phyloP scores from a whole-genome alignment of 2,888 invertebrate genomes.

The Pheosia gnoma region DNA sequence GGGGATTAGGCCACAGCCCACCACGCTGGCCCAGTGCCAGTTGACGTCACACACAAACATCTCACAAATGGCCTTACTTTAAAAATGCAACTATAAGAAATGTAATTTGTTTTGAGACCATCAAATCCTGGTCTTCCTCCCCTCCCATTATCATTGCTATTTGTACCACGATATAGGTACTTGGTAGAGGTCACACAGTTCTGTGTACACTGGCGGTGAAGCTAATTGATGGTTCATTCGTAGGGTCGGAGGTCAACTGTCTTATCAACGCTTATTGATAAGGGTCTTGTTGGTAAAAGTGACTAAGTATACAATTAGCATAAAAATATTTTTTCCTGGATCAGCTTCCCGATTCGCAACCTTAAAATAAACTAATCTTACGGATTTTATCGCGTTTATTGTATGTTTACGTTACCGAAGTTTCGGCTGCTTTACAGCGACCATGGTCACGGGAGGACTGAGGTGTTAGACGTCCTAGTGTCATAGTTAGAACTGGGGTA shows the following conservation, averaged over 20 bases:
- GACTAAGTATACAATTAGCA: conserved; percentile 36
- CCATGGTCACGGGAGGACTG: too few relatives aligned
- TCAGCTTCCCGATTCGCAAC: too few relatives aligned
- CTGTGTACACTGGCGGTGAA: conserved; percentile 40
- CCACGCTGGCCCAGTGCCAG: too few relatives aligned
- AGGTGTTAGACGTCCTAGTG: too few relatives aligned
- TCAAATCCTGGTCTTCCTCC: conserved; percentile 10
- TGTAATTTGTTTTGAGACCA: conserved; percentile 8
- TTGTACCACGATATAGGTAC: conserved; percentile 1
- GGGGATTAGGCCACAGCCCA: too few relatives aligned
- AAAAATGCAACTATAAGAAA: conserved; percentile 15
- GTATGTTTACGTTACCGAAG: too few relatives aligned
- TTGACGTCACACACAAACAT: background rate
- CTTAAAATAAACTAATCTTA: too few relatives aligned
- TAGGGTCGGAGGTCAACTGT: conserved; percentile 58
- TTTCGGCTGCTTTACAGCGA: too few relatives aligned
- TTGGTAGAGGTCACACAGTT: conserved; percentile 22
- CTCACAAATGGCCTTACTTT: conserved; percentile 17
- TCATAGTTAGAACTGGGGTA: too few relatives aligned
- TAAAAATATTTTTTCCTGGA: background rate
- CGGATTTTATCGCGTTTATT: too few relatives aligned
- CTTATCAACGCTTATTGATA: conserved; percentile 67
- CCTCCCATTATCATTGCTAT: conserved; percentile 1
- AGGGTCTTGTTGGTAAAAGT: conserved; percentile 29
- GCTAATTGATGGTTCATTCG: conserved; percentile 59